Conservation (phyloP, 1,140 invertebrate species). For the Apocrypta bakeri region DNA sequence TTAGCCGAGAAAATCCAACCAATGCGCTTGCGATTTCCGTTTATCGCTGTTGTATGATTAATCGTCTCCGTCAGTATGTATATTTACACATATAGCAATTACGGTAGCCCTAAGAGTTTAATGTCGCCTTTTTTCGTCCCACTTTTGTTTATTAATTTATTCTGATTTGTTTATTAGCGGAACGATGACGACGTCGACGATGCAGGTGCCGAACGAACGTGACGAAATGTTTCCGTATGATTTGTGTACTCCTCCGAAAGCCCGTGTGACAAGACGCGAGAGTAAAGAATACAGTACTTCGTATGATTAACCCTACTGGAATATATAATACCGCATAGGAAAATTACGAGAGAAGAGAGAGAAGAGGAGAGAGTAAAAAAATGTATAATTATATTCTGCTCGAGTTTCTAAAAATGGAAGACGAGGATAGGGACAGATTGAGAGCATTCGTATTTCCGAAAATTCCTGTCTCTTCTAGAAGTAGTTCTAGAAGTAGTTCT, state of each 20-base stretch:
- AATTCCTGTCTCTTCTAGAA: too few species aligned
- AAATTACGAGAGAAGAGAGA: background rate
- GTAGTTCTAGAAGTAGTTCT: too few species aligned
- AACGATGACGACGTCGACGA: constrained; percentile 7
- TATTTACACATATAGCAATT: background rate
- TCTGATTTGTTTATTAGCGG: constrained; percentile 21
- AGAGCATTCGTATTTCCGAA: background rate
- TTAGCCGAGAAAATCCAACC: background rate
- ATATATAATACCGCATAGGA: too few species aligned
- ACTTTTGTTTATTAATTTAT: background rate
- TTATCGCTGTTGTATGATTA: too few species aligned
- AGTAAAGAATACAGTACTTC: too few species aligned
- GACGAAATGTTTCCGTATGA: background rate
- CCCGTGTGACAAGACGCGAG: background rate
- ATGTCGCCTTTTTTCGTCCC: constrained; percentile 8
- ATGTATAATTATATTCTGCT: background rate
- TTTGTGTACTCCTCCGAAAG: background rate
- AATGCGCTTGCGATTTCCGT: too few species aligned
- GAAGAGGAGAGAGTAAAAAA: background rate
- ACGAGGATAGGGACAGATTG: constrained; percentile 33
- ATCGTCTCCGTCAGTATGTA: background rate
- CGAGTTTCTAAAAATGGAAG: constrained; percentile 49
- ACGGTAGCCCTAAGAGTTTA: background rate
- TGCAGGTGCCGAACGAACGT: constrained; percentile 45
- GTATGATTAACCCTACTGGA: too few species aligned